phyloP scores from a whole-genome alignment of 2,888 invertebrate genomes.

The Koerneria pararmatus region DNA sequence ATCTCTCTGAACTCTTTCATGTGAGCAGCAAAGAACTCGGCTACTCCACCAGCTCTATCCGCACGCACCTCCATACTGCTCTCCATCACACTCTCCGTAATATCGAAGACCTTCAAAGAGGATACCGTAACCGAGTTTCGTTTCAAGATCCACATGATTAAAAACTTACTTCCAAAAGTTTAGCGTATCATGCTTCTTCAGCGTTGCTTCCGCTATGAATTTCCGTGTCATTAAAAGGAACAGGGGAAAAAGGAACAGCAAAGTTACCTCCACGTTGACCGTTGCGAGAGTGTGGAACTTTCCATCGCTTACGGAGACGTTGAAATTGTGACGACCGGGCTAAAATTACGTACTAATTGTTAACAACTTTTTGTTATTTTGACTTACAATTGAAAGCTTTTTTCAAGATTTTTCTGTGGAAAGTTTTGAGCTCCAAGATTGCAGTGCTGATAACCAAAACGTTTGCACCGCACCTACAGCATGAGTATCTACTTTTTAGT shows the following conservation, averaged over 20 bases:
- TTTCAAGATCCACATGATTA: not conserved
- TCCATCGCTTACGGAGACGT: constrained; percentile 66
- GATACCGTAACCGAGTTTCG: not conserved
- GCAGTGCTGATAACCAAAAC: too few species aligned
- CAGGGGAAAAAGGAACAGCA: constrained; percentile 55
- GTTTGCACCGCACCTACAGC: too few species aligned
- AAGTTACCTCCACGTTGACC: constrained; percentile 75
- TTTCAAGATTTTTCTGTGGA: too few species aligned
- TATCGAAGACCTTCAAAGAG: constrained; percentile 52
- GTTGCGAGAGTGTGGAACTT: constrained; percentile 64
- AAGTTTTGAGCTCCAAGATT: too few species aligned
- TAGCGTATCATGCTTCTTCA: too few species aligned
- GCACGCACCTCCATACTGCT: constrained; percentile 81
- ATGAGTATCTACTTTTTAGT: too few species aligned
- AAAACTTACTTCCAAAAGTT: too few species aligned
- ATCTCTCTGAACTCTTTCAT: constrained; percentile 14
- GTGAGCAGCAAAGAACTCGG: constrained; percentile 25
- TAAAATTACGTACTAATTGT: too few species aligned
- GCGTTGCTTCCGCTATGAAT: too few species aligned
- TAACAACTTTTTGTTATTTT: too few species aligned
- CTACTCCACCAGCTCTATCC: constrained; percentile 69
- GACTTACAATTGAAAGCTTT: too few species aligned
- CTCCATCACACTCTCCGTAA: constrained; percentile 77
- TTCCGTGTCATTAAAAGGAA: not conserved
- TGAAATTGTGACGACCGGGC: constrained; percentile 60